phyloP scores from a whole-genome alignment of 2,888 invertebrate species.

The Biston betularia region DNA sequence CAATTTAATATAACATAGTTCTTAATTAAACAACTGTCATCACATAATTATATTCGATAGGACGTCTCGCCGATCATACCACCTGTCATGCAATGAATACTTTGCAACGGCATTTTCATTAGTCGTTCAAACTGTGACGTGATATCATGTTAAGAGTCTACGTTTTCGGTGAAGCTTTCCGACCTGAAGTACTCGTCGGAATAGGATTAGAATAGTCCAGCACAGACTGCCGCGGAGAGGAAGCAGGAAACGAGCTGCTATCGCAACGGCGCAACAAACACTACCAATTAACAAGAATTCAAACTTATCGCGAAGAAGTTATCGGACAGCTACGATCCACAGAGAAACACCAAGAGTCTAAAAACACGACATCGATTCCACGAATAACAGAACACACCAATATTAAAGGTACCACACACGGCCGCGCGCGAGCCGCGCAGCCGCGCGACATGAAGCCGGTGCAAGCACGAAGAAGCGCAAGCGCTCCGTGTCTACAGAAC shows the following conservation, averaged over 20 bases:
- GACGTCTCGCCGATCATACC: neutral
- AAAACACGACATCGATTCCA: constrained; percentile 56
- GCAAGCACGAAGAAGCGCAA: constrained; percentile 48
- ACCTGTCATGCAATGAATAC: neutral
- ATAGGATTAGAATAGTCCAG: no score
- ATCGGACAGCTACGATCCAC: neutral
- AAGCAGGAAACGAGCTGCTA: no score
- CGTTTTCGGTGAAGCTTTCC: no score
- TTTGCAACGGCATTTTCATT: neutral
- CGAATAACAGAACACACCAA: constrained; percentile 48
- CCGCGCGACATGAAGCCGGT: constrained; percentile 41
- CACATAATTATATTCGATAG: constrained; percentile 13
- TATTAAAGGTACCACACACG: constrained; percentile 45
- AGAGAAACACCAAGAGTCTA: constrained; percentile 29
- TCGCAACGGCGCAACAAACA: neutral
- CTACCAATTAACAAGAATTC: neutral
- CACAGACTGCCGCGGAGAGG: no score
- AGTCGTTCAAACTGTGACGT: neutral
- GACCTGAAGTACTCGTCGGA: neutral
- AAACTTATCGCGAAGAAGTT: neutral
- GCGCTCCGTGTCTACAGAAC: constrained; percentile 76
- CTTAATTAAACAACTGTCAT: no score
- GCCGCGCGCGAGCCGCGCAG: no score
- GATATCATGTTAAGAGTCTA: no score
- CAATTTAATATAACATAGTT: no score